A percentile compares a stretch with the other conserved stretches of the same genome.
Evolutionary conservation across 2,888 invertebrate genomes (phyloP).

Genomic region (Clivina fossor): DNA sequence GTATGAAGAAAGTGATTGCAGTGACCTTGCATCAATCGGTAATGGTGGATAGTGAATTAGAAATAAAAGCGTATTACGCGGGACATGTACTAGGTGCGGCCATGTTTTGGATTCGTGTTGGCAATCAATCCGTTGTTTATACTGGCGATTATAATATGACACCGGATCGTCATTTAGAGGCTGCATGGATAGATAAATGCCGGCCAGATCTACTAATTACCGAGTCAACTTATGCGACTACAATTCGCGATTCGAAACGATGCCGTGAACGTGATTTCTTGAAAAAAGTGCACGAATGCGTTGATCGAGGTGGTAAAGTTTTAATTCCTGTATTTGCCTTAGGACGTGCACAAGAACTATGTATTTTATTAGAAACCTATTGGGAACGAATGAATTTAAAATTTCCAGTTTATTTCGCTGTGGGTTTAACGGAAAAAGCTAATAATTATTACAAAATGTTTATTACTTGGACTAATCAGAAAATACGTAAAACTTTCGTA

Average conservation of each 20-base stretch:
- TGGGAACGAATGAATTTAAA: slow-evolving; percentile 99
- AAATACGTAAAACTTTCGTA: slow-evolving; percentile 98
- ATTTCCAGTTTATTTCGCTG: slow-evolving; percentile 96
- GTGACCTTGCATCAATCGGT: slow-evolving; percentile 95
- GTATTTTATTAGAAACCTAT: slow-evolving; percentile 96
- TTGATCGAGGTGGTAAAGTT: slow-evolving; percentile 97
- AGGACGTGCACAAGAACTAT: slow-evolving; percentile 96
- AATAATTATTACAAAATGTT: slow-evolving; percentile 99
- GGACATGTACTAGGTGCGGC: slow-evolving; percentile 99
- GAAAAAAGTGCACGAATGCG: slow-evolving; percentile 96
- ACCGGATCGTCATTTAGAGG: slow-evolving; percentile 96
- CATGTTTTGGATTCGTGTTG: slow-evolving; percentile 96
- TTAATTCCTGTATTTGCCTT: slow-evolving; percentile 98
- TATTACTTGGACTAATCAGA: slow-evolving; percentile 99
- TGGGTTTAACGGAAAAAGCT: slow-evolving; percentile 96
- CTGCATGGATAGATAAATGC: slow-evolving; percentile 99
- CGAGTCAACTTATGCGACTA: slow-evolving; percentile 99
- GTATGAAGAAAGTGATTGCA: slow-evolving; percentile 97
- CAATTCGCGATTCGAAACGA: slow-evolving; percentile 96
- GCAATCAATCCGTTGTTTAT: slow-evolving; percentile 96
- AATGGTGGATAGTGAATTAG: slow-evolving; percentile 94
- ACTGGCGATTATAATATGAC: slow-evolving; percentile 99
- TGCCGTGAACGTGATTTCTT: slow-evolving; percentile 96
- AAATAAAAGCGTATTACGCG: slow-evolving; percentile 99
- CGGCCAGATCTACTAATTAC: slow-evolving; percentile 95